These are phyloP conservation scores for Parazoanthus darwini DNA, from an alignment of 92 coral and sea anemone genomes.

Conservation along the genomic window DNA sequence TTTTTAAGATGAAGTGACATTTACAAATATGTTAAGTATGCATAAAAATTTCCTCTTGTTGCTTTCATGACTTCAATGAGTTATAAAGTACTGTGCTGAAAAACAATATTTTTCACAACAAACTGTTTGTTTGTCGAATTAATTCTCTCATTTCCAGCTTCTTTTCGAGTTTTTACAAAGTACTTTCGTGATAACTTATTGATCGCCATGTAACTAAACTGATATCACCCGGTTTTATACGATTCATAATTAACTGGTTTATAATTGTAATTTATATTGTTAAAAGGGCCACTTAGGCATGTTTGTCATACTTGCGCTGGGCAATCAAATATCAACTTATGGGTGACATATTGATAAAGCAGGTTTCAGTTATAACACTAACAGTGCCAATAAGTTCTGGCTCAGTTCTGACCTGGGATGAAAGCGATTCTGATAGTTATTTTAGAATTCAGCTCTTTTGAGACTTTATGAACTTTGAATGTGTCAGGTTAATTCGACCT, in stretches of 20 bases:
- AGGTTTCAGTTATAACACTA: too few species aligned
- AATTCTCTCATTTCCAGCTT: neutral
- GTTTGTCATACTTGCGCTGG: neutral
- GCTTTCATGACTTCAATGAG: neutral
- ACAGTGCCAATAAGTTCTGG: too few species aligned
- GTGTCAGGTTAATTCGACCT: too few species aligned
- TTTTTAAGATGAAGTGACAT: neutral
- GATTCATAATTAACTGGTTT: neutral
- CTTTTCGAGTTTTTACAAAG: neutral
- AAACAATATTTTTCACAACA: neutral
- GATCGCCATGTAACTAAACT: neutral
- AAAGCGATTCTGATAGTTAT: too few species aligned
- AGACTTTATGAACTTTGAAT: too few species aligned
- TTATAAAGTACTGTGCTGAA: neutral
- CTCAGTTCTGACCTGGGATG: too few species aligned
- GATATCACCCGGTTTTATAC: neutral
- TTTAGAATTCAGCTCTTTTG: too few species aligned
- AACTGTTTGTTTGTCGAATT: neutral
- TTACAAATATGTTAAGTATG: neutral
- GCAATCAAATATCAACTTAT: neutral
- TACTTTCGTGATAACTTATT: neutral
- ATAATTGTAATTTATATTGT: neutral
- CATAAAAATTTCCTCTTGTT: neutral
- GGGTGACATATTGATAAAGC: too few species aligned
- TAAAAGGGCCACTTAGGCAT: neutral